phyloP scores from a whole-genome alignment of 2,113 vertebrate species.

The Romanogobio albipinnatus region DNA sequence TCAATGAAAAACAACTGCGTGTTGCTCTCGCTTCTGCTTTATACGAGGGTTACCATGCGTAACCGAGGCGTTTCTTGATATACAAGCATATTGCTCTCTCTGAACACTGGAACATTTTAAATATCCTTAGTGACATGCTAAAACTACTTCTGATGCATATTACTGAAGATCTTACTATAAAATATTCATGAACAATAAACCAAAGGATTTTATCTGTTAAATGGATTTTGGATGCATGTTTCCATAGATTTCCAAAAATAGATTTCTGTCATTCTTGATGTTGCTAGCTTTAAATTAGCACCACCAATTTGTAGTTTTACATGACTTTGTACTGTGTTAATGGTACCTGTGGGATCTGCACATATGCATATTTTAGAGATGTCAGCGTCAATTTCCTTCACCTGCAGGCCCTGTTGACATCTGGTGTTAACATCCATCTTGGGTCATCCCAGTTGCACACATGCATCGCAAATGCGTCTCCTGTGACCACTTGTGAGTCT shows the following conservation, averaged over 20 bases:
- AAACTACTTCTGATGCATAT: background rate
- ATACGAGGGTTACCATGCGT: too few relatives aligned
- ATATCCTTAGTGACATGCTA: background rate
- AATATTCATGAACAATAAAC: background rate
- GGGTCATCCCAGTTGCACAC: background rate
- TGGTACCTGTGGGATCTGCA: constrained; percentile 23
- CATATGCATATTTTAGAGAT: constrained; percentile 5
- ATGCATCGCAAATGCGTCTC: background rate
- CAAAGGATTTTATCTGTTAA: too few relatives aligned
- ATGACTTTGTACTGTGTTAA: constrained; percentile 19
- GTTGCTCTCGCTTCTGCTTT: too few relatives aligned
- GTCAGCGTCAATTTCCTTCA: background rate
- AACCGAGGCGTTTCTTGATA: background rate
- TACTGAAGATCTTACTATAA: background rate
- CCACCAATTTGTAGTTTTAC: background rate
- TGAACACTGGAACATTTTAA: background rate
- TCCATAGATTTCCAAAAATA: background rate
- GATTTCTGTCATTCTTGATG: background rate
- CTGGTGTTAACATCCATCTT: constrained; percentile 11
- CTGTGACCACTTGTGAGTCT: background rate
- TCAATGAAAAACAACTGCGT: too few relatives aligned
- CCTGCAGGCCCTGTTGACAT: constrained; percentile 6
- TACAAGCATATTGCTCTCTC: background rate
- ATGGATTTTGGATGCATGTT: background rate
- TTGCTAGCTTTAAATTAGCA: background rate